Base-by-base conservation (phyloP, 2,797 vertebrate species). In the Protonibea diacanthus region DNA sequence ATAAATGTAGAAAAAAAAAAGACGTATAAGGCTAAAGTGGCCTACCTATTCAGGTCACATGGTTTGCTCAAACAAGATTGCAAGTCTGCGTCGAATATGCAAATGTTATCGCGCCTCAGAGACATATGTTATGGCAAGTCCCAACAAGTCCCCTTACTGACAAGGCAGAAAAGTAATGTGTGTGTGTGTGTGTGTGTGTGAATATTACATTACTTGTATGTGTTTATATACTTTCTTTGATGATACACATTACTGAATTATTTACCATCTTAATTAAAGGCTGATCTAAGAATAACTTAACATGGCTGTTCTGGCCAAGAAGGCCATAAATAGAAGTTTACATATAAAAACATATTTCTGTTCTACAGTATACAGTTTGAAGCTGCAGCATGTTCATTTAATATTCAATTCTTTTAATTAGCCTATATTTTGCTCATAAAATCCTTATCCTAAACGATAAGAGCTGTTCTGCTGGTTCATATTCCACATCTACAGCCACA, bases 401-500 rank as follows among this genome's bases (percentile, higher is more conserved):
- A 72, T 57, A 13, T 66, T 45, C 20, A 55, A 42, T 56, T 25
- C 48, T 21, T 64, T 68, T 23, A 63, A 42, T 17, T 52, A 44
- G 29, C 8, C n/a, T n/a, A n/a, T n/a, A 44, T 57, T 74, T 48
- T 5, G 9, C 33, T 42, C 14, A 40, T 64, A 18, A 18, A 18
- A 47, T 52, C 29, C 21, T 60, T 62, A 57, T 66, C 59, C 29
- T 33, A 29, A 51, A 4, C 66, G 68, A 81, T 81, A 67, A 85
- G 58, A 53, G 14, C n/a, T 59, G 63, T 51, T 81, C 49, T 47
- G 20, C 38, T 40, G 52, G 63, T 67, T 78, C 70, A 82, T 80
- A 73, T 68, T 81, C 40, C 77, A 82, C 71, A 57, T 56, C 56
- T 60, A 8, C 74, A n/a, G 51, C 53, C 69, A 62, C 62, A n/a